A percentile compares a stretch with the other conserved stretches of the same genome.
Conservation (phyloP, 2,888 invertebrate genomes). For the Rotaria socialis region DNA sequence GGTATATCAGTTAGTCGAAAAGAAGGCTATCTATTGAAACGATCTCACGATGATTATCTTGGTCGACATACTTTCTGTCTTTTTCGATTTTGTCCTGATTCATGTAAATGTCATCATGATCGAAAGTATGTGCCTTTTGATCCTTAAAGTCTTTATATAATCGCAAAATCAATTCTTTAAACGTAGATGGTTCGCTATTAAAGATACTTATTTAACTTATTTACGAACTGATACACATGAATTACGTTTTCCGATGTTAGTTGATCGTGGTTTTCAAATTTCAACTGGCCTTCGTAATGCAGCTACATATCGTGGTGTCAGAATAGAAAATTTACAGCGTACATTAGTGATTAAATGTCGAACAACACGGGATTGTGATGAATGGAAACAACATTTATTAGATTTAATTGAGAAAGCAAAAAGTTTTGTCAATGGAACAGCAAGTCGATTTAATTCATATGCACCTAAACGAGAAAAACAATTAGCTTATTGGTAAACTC, state of each 20-base stretch:
- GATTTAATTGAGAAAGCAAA: neutral
- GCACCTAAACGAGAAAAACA: constrained; percentile 38
- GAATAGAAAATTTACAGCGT: constrained; percentile 39
- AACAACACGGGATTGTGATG: constrained; percentile 20
- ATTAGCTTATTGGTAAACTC: constrained; percentile 38
- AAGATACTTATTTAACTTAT: constrained; percentile 42
- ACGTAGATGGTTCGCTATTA: constrained; percentile 39
- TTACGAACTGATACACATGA: neutral
- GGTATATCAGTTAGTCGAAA: constrained; percentile 21
- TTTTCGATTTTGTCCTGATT: neutral
- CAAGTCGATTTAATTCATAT: constrained; percentile 36
- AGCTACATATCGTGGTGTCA: constrained; percentile 32
- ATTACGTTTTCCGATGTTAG: constrained; percentile 41
- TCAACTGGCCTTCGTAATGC: neutral
- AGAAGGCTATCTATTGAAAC: constrained; percentile 39
- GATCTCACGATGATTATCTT: constrained; percentile 33
- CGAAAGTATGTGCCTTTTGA: neutral
- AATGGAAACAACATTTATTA: constrained; percentile 33
- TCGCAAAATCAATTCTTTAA: neutral
- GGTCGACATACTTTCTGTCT: neutral
- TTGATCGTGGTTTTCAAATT: constrained; percentile 39
- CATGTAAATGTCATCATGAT: neutral
- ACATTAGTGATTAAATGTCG: constrained; percentile 39
- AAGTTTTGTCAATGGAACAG: neutral
- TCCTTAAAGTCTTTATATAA: neutral